phyloP scores from a whole-genome alignment of 2,888 invertebrate genomes.

The Halictus ligatus region DNA sequence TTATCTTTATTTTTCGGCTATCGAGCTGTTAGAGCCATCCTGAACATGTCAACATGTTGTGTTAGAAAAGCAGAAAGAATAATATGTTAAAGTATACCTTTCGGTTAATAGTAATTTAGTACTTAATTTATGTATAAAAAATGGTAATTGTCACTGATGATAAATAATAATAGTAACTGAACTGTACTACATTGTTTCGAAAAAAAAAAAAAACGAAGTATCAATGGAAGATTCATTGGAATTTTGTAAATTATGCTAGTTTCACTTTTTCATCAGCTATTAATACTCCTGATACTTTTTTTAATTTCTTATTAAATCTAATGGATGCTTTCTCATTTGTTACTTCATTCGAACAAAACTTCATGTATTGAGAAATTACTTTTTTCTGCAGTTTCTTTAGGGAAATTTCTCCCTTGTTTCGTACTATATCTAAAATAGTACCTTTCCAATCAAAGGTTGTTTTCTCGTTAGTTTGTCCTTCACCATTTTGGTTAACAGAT shows the following conservation, averaged over 20 bases:
- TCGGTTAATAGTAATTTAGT: not conserved
- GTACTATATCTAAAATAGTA: constrained; percentile 74
- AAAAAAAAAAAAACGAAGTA: not conserved
- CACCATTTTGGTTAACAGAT: constrained; percentile 25
- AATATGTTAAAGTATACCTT: constrained; percentile 16
- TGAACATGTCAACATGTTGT: not conserved
- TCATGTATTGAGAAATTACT: constrained; percentile 88
- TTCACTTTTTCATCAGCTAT: constrained; percentile 87
- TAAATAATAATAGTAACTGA: constrained; percentile 18
- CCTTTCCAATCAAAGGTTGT: constrained; percentile 77
- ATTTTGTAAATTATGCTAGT: constrained; percentile 56
- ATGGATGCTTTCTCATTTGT: constrained; percentile 88
- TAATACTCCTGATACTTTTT: constrained; percentile 88
- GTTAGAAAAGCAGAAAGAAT: not conserved
- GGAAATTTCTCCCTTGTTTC: constrained; percentile 87
- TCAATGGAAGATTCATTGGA: not conserved
- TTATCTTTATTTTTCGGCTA: not conserved
- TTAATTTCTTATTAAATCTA: constrained; percentile 90
- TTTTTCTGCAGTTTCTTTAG: constrained; percentile 92
- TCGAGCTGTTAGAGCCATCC: not conserved
- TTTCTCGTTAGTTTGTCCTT: constrained; percentile 21
- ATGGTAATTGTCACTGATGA: not conserved
- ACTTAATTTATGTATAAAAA: not conserved
- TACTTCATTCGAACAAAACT: constrained; percentile 85
- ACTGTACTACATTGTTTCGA: not conserved